phyloP scores from a whole-genome alignment of 1,140 invertebrate genomes.

The Drosophila tsacasi region DNA sequence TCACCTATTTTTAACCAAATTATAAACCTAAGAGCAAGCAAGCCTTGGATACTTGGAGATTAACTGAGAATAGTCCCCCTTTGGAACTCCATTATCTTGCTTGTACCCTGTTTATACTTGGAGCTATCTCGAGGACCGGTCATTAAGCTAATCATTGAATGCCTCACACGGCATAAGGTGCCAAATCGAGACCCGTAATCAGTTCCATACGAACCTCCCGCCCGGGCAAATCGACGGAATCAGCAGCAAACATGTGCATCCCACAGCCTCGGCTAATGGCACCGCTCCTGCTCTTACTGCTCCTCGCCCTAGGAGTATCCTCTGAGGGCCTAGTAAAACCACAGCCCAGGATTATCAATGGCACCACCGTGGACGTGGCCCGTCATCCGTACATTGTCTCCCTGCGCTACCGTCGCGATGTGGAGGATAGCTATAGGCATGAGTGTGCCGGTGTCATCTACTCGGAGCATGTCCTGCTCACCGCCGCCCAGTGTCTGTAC shows the following conservation, averaged over 20 bases:
- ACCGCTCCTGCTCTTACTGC: slow-evolving; percentile 14
- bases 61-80: not conserved
- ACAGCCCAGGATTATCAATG: slow-evolving; percentile 61
- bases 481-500: slow-evolving; percentile 68
- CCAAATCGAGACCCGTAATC: slow-evolving; percentile 60
- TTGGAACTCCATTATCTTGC: slow-evolving; percentile 44
- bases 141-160: slow-evolving; percentile 63
- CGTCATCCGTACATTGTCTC: slow-evolving; percentile 77
- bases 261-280: slow-evolving; percentile 2
- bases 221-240: slow-evolving; percentile 11
- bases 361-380: slow-evolving; percentile 61
- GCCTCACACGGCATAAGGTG: slow-evolving; percentile 49
- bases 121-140: slow-evolving; percentile 55
- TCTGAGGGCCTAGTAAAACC: slow-evolving; percentile 1
- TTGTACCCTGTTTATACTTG: slow-evolving; percentile 46
- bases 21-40: not conserved
- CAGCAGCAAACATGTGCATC: slow-evolving; percentile 13
- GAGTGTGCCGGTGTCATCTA: slow-evolving; percentile 75
- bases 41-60: slow-evolving; percentile 20
- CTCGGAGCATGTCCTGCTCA: slow-evolving; percentile 51
- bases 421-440: slow-evolving; percentile 51
- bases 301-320: slow-evolving; percentile 17
- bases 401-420: slow-evolving; percentile 53
- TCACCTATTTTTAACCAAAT: not conserved
- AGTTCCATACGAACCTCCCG: slow-evolving; percentile 51